Evolutionary conservation across 2,113 vertebrate genomes (phyloP).

Genomic region (Macrotus californicus): DNA sequence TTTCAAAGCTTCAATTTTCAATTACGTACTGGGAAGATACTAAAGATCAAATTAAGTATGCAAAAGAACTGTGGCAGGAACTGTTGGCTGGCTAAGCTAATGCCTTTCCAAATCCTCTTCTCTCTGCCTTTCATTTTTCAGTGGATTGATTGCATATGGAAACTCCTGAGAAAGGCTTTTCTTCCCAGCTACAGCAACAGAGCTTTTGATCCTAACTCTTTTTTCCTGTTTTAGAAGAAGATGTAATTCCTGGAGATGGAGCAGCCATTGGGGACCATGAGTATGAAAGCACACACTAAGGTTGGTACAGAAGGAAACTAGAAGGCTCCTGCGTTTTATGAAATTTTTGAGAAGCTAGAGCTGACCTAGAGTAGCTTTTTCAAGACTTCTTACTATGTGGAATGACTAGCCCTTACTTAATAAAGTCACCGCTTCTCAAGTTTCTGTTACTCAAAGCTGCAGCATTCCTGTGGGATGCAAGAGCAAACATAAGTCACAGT

Average conservation of each 20-base stretch:
- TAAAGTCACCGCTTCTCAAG: not conserved
- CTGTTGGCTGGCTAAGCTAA: not conserved
- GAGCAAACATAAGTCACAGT: not conserved
- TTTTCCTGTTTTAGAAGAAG: not conserved
- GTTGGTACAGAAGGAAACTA: not conserved
- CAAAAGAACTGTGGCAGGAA: not conserved
- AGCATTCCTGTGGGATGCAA: not conserved
- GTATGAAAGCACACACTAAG: not conserved
- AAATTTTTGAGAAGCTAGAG: not conserved
- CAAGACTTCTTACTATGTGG: not conserved
- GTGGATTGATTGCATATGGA: not conserved
- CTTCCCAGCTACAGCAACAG: not conserved
- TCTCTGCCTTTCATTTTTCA: not conserved
- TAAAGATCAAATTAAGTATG: not conserved
- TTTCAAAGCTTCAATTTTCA: not conserved
- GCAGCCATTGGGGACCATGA: not conserved
- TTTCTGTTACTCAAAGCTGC: not conserved
- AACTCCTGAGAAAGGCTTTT: not conserved
- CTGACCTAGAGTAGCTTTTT: not conserved
- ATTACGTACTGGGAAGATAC: not conserved
- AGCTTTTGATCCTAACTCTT: not conserved
- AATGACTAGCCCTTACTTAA: not conserved
- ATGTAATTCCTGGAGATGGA: not conserved
- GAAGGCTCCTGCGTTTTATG: not conserved
- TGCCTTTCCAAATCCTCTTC: not conserved